These are phyloP conservation scores for Danio kyathit DNA, from an alignment of 2,797 vertebrate genomes.

Conservation along the genomic window DNA sequence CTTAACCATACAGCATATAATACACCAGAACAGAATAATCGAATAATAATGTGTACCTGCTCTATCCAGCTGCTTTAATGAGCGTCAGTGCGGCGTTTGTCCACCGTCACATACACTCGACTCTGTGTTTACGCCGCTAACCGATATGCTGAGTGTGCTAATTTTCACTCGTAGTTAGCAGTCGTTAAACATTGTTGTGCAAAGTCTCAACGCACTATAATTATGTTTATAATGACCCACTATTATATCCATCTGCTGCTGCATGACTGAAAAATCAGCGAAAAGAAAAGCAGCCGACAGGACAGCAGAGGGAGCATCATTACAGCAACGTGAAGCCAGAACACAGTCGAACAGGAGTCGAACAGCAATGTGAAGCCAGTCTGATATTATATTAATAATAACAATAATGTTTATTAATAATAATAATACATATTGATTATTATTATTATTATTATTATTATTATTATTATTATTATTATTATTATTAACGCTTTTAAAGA, in stretches of 20 bases:
- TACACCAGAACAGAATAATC: neutral
- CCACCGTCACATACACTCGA: slow-evolving; percentile 1
- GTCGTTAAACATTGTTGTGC: neutral
- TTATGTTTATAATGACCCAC: neutral
- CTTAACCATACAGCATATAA: neutral
- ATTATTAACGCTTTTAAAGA: no score
- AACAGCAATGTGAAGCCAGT: no score
- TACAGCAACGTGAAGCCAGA: slow-evolving; percentile 19
- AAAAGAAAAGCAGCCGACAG: neutral
- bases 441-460: neutral
- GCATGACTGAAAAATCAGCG: neutral
- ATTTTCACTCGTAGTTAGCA: neutral
- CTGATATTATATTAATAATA: neutral
- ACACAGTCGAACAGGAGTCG: neutral
- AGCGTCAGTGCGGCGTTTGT: neutral
- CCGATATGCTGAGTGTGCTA: neutral
- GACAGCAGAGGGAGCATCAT: neutral
- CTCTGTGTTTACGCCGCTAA: neutral
- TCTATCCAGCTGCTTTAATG: neutral
- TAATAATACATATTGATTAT: no score
- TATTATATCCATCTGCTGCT: neutral
- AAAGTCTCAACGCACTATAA: neutral
- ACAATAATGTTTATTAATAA: neutral
- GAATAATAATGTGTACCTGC: neutral
- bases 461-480: neutral